Percentiles rank a stretch among this genome's conserved stretches.
phyloP scores from a whole-genome alignment of 2,113 vertebrate species.

The Syngnathus floridae region DNA sequence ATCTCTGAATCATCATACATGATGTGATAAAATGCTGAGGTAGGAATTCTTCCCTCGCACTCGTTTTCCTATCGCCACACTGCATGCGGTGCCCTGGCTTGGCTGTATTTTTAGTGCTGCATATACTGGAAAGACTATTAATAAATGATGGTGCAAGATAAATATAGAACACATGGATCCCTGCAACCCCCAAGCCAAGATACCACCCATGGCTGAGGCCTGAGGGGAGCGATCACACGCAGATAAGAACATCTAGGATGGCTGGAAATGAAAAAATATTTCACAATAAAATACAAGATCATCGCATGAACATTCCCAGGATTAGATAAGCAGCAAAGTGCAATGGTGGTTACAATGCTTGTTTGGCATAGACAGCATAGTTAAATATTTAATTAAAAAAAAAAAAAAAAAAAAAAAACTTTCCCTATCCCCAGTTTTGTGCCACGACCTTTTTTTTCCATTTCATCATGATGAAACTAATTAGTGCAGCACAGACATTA shows the following conservation, averaged over 20 bases:
- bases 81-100: conserved; percentile 36
- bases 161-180: conserved; percentile 57
- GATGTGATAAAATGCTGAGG: conserved; percentile 48
- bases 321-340: background rate
- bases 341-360: background rate
- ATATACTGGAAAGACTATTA: conserved; percentile 62
- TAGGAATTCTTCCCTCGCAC: conserved; percentile 26
- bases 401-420: too few relatives aligned
- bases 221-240: conserved; percentile 18
- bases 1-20: conserved; percentile 40
- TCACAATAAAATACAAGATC: background rate
- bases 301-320: background rate
- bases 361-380: background rate
- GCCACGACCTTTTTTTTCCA: too few relatives aligned
- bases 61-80: conserved; percentile 29
- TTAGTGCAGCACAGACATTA: too few relatives aligned
- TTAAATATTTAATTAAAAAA: too few relatives aligned
- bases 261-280: background rate
- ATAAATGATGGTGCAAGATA: conserved; percentile 66
- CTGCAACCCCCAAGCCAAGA: conserved; percentile 35
- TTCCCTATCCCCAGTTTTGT: too few relatives aligned
- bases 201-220: conserved; percentile 13
- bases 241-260: background rate
- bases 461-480: too few relatives aligned
- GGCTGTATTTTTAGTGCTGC: conserved; percentile 64